Base-by-base conservation (phyloP, 1,140 invertebrate species). In the Helicoverpa zea region DNA sequence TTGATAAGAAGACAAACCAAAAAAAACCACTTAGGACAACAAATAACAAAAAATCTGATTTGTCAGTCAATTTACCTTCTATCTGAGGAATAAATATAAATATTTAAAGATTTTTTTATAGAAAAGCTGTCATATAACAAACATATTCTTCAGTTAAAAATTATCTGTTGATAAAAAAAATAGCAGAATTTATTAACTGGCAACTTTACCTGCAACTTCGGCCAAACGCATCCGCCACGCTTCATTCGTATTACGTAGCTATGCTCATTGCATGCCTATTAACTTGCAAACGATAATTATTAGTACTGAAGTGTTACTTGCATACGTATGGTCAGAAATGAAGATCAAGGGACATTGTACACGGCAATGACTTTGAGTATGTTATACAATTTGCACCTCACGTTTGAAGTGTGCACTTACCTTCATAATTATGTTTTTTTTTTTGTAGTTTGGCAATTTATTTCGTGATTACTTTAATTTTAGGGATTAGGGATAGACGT, bases 221-320 rank as follows among this genome's bases (percentile, higher is more conserved):
- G 7, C 63, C 43, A 66, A 66, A n/a, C 63, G 43, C 63, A 66
- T 49, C 43, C 43, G 63, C 16, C 43, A 66, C 43, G 63, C 63
- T 66, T 49, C 63, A 66, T 66, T 49, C 43, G 63, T 47, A 66
- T 18, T 43, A n/a, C 5, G n/a, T 43, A n/a, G 1, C 14, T 12
- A 47, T 43, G 63, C 63, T 10, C 9, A 16, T 16, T 11, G 35
- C n/a, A 66, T 49, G 14, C 18, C 18, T 35, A 35, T 35, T 35
- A 35, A 29, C 63, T 12, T 16, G 63, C 63, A 49, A 47, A 66
- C 47, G 47, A 66, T 16, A 11, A 66, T 66, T 66, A 66, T 47
- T 47, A 47, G 63, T 10, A 14, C 35, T 16, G n/a, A 59, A 35
- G 35, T 35, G 7, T 12, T 13, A 12, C 3, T 11, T 29, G 58